Evolutionary conservation across 1,140 invertebrate species (phyloP).

Genomic region (Drosophila lacteicornis): DNA sequence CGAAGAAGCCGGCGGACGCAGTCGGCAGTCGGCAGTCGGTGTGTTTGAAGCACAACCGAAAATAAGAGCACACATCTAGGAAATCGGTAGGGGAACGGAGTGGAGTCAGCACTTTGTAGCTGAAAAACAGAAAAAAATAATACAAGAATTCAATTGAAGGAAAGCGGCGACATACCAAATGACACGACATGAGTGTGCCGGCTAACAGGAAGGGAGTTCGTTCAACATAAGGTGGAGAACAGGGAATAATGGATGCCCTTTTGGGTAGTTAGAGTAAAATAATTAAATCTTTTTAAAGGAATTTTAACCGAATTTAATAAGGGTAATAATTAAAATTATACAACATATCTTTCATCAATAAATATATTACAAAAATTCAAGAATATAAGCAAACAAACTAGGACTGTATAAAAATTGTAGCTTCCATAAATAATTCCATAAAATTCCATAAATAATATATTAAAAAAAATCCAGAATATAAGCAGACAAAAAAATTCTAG

Average conservation of each 20-base stretch:
- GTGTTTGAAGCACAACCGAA: constrained; percentile 62
- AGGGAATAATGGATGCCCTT: constrained; percentile 11
- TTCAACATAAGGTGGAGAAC: constrained; percentile 1
- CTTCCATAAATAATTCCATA: too few species aligned
- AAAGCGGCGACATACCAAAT: constrained; percentile 78
- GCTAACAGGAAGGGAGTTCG: constrained; percentile 58
- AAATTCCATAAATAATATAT: too few species aligned
- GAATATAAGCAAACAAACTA: too few species aligned
- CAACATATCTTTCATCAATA: too few species aligned
- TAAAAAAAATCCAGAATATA: too few species aligned
- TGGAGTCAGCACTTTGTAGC: constrained; percentile 47
- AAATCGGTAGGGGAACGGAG: constrained; percentile 30
- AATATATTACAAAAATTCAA: neutral
- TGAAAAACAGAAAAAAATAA: constrained; percentile 25
- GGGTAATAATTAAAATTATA: too few species aligned
- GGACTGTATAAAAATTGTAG: too few species aligned
- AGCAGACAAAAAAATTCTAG: too few species aligned
- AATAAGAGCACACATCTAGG: constrained; percentile 60
- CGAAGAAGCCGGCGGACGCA: constrained; percentile 24
- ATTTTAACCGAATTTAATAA: neutral
- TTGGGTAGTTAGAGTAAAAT: neutral
- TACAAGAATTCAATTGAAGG: constrained; percentile 77
- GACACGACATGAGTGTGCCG: constrained; percentile 54
- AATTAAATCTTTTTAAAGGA: too few species aligned
- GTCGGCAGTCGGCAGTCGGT: constrained; percentile 44